phyloP scores from a whole-genome alignment of 2,888 invertebrate genomes.

The Noctua comes region DNA sequence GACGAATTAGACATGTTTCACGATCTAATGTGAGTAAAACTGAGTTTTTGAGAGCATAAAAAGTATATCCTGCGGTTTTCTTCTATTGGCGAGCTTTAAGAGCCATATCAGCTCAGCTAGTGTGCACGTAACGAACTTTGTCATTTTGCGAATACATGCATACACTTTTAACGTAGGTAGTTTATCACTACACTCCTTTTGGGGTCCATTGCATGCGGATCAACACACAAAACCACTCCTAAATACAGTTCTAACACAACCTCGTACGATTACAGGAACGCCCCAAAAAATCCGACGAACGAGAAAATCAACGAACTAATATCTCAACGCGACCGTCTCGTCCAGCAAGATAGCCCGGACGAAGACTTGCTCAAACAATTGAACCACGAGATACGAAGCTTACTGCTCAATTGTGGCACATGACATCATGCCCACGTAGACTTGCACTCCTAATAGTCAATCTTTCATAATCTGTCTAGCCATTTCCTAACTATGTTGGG shows the following conservation, averaged over 20 bases:
- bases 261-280: constrained; percentile 65
- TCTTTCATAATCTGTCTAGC: not conserved
- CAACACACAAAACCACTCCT: not conserved
- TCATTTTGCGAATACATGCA: not conserved
- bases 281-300: constrained; percentile 80
- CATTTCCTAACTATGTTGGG: not conserved
- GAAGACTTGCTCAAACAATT: constrained; percentile 86
- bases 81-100: not conserved
- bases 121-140: not conserved
- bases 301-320: constrained; percentile 86
- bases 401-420: constrained; percentile 85
- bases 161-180: not conserved
- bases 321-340: constrained; percentile 86
- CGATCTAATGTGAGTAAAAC: constrained; percentile 76
- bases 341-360: constrained; percentile 86
- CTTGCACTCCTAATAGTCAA: constrained; percentile 10
- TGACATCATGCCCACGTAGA: constrained; percentile 62
- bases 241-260: not conserved
- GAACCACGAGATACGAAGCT: constrained; percentile 88
- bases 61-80: too few relatives aligned
- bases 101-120: not conserved
- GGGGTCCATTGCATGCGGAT: not conserved
- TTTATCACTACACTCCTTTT: not conserved
- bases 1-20: constrained; percentile 79
- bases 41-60: not conserved